Base-by-base conservation (phyloP, 2,888 invertebrate genomes). In the Branchipolynoe longqiensis region DNA sequence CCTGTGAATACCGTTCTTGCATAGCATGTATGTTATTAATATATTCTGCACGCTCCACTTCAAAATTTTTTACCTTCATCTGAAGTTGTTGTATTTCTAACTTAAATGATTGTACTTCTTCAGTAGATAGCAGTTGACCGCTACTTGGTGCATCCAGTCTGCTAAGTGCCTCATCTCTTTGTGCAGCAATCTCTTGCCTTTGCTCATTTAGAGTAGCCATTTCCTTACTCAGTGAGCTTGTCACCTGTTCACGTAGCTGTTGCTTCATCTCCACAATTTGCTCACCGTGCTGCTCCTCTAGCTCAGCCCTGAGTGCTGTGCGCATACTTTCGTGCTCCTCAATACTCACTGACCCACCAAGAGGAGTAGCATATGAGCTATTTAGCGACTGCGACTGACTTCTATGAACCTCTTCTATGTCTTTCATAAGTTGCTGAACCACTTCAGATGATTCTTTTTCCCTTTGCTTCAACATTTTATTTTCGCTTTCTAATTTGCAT, bases 181-280 rank as follows among this genome's bases (percentile, higher is more conserved):
- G 78, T 22, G 41, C 18, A 6, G 78, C 48, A 12, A 58, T 3
- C 82, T 58, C 56, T 12, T 82, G 1, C 1, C n/a, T 31, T 12
- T 58, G 56, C 82, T 82, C 58, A 1, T 58, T 1, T 33, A 31
- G 33, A 33, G 1, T n/a, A 85, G 85, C 22, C 1, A 38, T 31
- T 12, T 58, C 31, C 82, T 82, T 38, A 1, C 36, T 1, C 56
- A 31, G 33, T 18, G 1, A 8, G 85, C 22, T 28, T 18, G 18
- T 31, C 14, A 86, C 83, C 64, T 86, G 56, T 33, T 86, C 85
- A 48, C 62, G 33, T 56, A 89, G 40, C 59, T 87, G 84, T 33
- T 89, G 85, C 74, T 90, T 90, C 85, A 90, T 89, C 54, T 84
- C 74, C n/a, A 83, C 81, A 28, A 90, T 89, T 82, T 90, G 89